Evolutionary conservation across 1,140 invertebrate genomes (phyloP), one percentile per base, ranked within the genome.

Genomic region (Goniozus legneri): DNA sequence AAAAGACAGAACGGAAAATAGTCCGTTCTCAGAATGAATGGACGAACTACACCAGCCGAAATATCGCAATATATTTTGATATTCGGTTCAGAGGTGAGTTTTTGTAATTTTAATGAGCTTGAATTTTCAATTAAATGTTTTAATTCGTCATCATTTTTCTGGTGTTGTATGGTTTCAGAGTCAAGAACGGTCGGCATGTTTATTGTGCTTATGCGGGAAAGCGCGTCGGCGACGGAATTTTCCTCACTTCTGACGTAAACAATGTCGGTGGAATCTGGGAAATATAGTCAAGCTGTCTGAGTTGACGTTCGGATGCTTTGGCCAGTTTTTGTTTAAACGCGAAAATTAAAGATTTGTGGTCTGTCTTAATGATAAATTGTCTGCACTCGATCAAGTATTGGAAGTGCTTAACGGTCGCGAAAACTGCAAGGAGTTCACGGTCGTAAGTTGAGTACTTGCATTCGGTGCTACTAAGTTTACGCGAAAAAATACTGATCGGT

Each of bases 181-280:
- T 31, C 33, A 16, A 57, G 19, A 12, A 10, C 10, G 7, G 22
- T 20, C 8, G 56, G 47, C 15, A 36, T 48, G 10, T 2, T 15
- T 3, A 58, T 36, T 8, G 18, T 16, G 15, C 44, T 10, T 21
- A 53, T 32, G 24, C 65, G 24, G 2, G 55, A 64, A 1, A 65
- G 41, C 1, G 58, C 34, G 36, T 64, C 66, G 1, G 64, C 62
- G 1, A 62, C 56, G 0, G 52, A 27, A 38, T 73, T 65, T 7
- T 49, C 16, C 0, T 41, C 18, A 7, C 63, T 44, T 14, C 38
- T 13, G 6, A 58, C 32, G 36, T 66, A 33, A 10, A 41, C 32
- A 22, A 58, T 52, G 20, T 68, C 0, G 51, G 1, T 64, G 44
- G 20, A 67, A 38, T 57, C 67, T 44, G 67, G 3, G 45, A 19